Percentiles rank a stretch among this genome's conserved stretches.
Evolutionary conservation across 1,140 invertebrate species (phyloP).

Genomic region (Rhyacophila brunnea): DNA sequence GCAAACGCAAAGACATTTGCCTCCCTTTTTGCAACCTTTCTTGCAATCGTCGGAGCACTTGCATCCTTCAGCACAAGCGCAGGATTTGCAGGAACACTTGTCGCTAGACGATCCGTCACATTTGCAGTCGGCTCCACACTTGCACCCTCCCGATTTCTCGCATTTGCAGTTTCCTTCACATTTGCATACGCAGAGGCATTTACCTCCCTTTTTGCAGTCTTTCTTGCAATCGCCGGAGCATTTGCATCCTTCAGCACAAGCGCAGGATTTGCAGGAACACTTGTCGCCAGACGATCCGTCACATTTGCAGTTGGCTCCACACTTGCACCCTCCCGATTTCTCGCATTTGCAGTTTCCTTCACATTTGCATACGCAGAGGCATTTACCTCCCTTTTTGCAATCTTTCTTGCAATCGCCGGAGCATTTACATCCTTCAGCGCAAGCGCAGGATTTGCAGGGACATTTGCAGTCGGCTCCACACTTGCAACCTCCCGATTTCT

Average conservation of each 20-base stretch:
- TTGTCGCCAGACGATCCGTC: not conserved
- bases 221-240: slow-evolving; percentile 40
- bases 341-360: slow-evolving; percentile 23
- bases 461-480: slow-evolving; percentile 24
- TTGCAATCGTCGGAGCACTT: slow-evolving; percentile 36
- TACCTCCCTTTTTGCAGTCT: slow-evolving; percentile 17
- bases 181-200: slow-evolving; percentile 23
- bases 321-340: slow-evolving; percentile 5
- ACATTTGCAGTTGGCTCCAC: slow-evolving; percentile 17
- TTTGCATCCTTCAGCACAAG: slow-evolving; percentile 31
- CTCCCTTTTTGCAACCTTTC: slow-evolving; percentile 21
- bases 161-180: slow-evolving; percentile 29
- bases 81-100: slow-evolving; percentile 2
- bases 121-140: slow-evolving; percentile 14
- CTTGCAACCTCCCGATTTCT: slow-evolving; percentile 20
- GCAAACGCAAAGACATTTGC: slow-evolving; percentile 19
- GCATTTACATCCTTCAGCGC: slow-evolving; percentile 35
- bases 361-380: slow-evolving; percentile 12
- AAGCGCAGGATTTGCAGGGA: slow-evolving; percentile 14
- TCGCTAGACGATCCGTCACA: not conserved
- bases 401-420: slow-evolving; percentile 34
- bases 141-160: not conserved
- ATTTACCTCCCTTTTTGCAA: slow-evolving; percentile 7
- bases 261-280: slow-evolving; percentile 9
- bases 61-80: slow-evolving; percentile 20